phyloP scores from a whole-genome alignment of 1,140 invertebrate genomes.

The Lasaia peninsularis region DNA sequence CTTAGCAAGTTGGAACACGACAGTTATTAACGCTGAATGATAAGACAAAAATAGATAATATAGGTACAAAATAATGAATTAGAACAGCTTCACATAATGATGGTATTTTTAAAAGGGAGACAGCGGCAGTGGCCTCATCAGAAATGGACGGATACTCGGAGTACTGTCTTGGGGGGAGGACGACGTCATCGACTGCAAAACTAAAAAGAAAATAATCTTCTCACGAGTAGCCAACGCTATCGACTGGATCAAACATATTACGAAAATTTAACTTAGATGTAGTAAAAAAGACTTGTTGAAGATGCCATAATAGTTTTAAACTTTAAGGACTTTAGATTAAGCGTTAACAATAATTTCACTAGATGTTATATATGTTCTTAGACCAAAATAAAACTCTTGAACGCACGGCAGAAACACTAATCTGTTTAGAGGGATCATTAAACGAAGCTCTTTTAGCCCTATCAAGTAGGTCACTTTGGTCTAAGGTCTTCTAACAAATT shows the following conservation, averaged over 20 bases:
- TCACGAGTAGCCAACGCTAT: conserved; percentile 11
- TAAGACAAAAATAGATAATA: no score
- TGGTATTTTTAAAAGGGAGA: conserved; percentile 29
- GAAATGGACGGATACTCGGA: conserved; percentile 9
- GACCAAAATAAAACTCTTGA: no score
- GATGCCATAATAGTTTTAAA: not conserved
- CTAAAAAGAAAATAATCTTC: conserved; percentile 10
- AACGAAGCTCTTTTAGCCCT: no score
- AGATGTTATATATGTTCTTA: not conserved
- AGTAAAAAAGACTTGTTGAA: not conserved
- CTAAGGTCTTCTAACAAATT: no score
- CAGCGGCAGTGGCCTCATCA: conserved; percentile 34
- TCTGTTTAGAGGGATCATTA: no score
- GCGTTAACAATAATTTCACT: no score
- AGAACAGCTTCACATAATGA: not conserved
- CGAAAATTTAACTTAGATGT: conserved; percentile 2
- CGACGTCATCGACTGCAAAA: not conserved
- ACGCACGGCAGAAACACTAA: no score
- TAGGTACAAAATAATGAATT: not conserved
- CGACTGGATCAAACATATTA: conserved; percentile 13
- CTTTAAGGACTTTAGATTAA: no score
- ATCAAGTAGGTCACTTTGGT: no score
- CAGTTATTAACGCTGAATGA: no score
- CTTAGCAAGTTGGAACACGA: no score
- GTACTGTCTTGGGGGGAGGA: conserved; percentile 15